phyloP scores from a whole-genome alignment of 2,888 invertebrate species.

The Phortica okadai region DNA sequence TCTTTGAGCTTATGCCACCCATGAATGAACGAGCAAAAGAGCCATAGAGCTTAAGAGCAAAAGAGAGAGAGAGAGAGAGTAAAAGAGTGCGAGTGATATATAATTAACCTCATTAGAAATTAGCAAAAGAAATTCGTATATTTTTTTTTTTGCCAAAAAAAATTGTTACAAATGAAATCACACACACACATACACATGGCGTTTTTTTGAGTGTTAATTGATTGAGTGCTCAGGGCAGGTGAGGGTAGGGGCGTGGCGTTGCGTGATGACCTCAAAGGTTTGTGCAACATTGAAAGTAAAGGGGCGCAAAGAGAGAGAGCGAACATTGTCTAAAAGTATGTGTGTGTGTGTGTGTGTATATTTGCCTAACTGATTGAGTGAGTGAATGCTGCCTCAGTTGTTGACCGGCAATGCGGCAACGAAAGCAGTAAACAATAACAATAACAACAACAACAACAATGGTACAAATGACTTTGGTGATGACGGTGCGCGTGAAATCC shows the following conservation, averaged over 20 bases:
- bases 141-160: not conserved
- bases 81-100: conserved; percentile 29
- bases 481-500: conserved; percentile 25
- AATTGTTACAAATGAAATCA: not conserved
- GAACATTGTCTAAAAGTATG: not conserved
- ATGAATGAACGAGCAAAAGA: not conserved
- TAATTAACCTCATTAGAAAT: conserved; percentile 24
- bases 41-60: not conserved
- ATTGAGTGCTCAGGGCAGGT: no score
- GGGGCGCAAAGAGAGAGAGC: not conserved
- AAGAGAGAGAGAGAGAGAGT: conserved; percentile 26
- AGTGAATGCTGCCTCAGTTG: conserved; percentile 7
- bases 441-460: conserved; percentile 25
- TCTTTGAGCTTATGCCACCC: no score
- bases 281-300: not conserved
- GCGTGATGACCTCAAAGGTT: not conserved
- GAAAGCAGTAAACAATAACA: not conserved
- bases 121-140: conserved; percentile 3
- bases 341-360: not conserved
- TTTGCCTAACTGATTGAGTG: not conserved
- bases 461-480: conserved; percentile 28
- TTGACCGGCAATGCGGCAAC: conserved; percentile 19
- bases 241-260: no score
- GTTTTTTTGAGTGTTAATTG: not conserved
- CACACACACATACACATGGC: not conserved